A percentile compares a stretch with the other conserved stretches of the same genome.
Conservation (phyloP, 1,140 invertebrate genomes). For the Bacillus rossius region DNA sequence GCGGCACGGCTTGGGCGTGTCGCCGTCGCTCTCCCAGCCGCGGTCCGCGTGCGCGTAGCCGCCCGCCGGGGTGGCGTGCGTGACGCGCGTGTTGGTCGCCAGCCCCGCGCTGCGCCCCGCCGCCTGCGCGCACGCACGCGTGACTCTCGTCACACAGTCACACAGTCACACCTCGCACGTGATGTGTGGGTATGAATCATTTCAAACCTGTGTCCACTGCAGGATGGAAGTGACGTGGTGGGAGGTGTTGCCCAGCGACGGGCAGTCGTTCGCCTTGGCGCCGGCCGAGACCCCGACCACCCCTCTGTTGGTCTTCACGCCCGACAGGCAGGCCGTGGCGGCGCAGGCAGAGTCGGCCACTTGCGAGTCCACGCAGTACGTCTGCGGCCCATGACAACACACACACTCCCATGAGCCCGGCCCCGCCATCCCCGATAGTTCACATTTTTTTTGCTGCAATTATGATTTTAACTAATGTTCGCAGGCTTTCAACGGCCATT, state of each 20-base stretch:
- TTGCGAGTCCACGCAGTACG: slow-evolving; percentile 45
- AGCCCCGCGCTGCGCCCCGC: slow-evolving; percentile 67
- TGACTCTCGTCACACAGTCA: too few relatives aligned
- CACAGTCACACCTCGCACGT: too few relatives aligned
- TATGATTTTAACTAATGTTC: too few relatives aligned
- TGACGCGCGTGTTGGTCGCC: slow-evolving; percentile 69
- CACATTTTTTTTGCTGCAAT: too few relatives aligned
- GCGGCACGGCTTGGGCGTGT: slow-evolving; percentile 35
- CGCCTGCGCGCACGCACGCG: slow-evolving; percentile 26
- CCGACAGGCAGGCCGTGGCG: slow-evolving; percentile 45
- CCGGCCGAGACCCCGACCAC: slow-evolving; percentile 26
- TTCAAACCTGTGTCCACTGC: slow-evolving; percentile 15
- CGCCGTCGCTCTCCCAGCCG: slow-evolving; percentile 60
- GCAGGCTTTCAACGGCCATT: too few relatives aligned
- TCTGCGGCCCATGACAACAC: slow-evolving; percentile 33
- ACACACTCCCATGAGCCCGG: too few relatives aligned
- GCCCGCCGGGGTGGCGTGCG: slow-evolving; percentile 73
- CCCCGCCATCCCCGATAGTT: too few relatives aligned
- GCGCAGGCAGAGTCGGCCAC: slow-evolving; percentile 47
- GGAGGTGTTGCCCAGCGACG: slow-evolving; percentile 5
- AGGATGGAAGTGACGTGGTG: slow-evolving; percentile 13
- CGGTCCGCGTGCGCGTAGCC: slow-evolving; percentile 61
- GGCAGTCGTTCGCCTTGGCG: slow-evolving; percentile 8
- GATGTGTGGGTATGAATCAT: too few relatives aligned
- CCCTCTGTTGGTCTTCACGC: slow-evolving; percentile 36